Conservation (phyloP, 2,888 invertebrate genomes). For the Trissolcus brochymenae region DNA sequence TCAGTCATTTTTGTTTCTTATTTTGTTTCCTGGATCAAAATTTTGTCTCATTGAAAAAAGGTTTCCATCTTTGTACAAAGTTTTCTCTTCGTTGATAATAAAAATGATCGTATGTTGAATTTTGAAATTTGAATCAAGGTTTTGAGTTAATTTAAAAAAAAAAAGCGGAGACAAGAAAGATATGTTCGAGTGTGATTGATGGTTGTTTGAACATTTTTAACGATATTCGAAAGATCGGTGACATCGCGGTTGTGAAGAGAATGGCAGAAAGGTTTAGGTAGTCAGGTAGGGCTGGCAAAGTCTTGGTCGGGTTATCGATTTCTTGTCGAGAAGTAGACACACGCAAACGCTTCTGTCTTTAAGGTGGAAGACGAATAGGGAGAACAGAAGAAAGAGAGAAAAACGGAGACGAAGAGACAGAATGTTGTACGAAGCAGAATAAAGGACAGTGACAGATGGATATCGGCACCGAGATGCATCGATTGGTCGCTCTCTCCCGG, state of each 20-base stretch:
- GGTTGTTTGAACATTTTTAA: constrained; percentile 12
- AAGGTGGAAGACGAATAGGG: constrained; percentile 56
- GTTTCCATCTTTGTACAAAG: no score
- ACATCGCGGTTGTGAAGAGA: constrained; percentile 39
- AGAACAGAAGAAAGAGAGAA: constrained; percentile 51
- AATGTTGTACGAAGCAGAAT: constrained; percentile 56
- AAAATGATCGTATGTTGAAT: no score
- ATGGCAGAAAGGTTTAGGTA: constrained; percentile 39
- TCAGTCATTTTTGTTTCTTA: no score
- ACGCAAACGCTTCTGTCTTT: constrained; percentile 56
- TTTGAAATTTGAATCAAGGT: no score
- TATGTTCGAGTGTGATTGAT: no score
- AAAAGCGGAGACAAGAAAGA: no score
- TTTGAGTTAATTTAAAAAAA: no score
- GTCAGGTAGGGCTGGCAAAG: constrained; percentile 38
- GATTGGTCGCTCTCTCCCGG: constrained; percentile 76
- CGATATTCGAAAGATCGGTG: constrained; percentile 26
- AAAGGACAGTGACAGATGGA: constrained; percentile 76
- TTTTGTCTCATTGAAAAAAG: no score
- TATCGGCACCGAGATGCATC: constrained; percentile 76
- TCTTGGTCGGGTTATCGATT: constrained; percentile 57
- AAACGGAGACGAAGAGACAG: constrained; percentile 59
- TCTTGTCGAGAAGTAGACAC: constrained; percentile 54
- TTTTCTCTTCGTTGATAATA: no score
- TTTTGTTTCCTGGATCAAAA: no score